A percentile compares a stretch with the other conserved stretches of the same genome.
Conservation (phyloP, 1,140 invertebrate genomes). For the Dendroctonus valens region DNA sequence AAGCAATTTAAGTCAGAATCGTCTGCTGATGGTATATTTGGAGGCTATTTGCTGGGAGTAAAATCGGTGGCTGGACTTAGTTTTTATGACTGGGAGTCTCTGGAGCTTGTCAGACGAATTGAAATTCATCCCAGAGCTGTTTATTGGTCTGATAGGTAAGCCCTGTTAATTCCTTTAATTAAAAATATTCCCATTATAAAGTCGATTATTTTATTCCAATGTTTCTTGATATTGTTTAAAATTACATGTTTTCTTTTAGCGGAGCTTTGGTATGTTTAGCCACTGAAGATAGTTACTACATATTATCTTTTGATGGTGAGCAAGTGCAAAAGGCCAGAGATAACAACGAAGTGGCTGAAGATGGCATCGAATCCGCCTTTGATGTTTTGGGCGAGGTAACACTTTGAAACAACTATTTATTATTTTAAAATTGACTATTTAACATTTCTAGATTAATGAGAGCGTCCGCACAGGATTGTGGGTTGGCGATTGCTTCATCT, state of each 20-base stretch:
- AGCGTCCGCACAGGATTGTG: slow-evolving; percentile 94
- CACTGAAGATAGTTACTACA: slow-evolving; percentile 95
- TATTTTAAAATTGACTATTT: not conserved
- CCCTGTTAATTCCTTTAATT: not conserved
- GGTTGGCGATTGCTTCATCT: slow-evolving; percentile 99
- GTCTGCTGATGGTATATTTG: slow-evolving; percentile 96
- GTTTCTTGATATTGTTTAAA: not conserved
- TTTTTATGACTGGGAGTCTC: slow-evolving; percentile 97
- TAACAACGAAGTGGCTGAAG: slow-evolving; percentile 80
- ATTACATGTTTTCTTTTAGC: slow-evolving; percentile 52
- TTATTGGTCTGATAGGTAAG: slow-evolving; percentile 84
- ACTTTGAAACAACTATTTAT: not conserved
- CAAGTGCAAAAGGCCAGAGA: slow-evolving; percentile 72
- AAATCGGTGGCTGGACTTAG: slow-evolving; percentile 87
- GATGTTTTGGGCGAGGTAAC: slow-evolving; percentile 65
- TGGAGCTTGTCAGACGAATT: slow-evolving; percentile 89
- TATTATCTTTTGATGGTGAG: slow-evolving; percentile 84
- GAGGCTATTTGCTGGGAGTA: slow-evolving; percentile 91
- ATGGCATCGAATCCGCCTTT: slow-evolving; percentile 96
- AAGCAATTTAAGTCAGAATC: slow-evolving; percentile 95
- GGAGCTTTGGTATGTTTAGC: slow-evolving; percentile 92
- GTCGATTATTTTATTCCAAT: not conserved
- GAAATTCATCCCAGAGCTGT: slow-evolving; percentile 94
- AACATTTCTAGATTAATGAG: slow-evolving; percentile 61
- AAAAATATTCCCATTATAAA: not conserved